Evolutionary conservation across 2,888 invertebrate genomes (phyloP).

Genomic region (Myathropa florea): DNA sequence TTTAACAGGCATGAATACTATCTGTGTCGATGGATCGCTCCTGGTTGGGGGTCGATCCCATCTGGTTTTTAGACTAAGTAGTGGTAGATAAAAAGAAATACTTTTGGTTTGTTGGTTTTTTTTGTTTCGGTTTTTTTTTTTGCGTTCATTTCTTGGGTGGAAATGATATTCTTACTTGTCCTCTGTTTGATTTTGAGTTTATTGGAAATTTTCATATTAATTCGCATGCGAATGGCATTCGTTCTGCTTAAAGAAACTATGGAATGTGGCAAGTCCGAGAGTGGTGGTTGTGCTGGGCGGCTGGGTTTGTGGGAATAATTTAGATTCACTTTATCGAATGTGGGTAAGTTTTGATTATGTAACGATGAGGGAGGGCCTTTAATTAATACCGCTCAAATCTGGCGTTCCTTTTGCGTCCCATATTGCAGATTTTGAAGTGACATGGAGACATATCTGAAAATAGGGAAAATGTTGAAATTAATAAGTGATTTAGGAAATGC

Average conservation of each 20-base stretch:
- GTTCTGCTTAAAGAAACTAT: background rate
- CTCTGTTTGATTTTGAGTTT: background rate
- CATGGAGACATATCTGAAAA: slow-evolving; percentile 85
- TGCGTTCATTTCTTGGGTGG: background rate
- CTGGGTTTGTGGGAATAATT: slow-evolving; percentile 15
- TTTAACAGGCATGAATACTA: slow-evolving; percentile 49
- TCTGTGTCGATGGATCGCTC: slow-evolving; percentile 6
- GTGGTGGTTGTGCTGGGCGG: background rate
- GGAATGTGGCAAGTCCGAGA: slow-evolving; percentile 4
- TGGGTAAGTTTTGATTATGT: slow-evolving; percentile 4
- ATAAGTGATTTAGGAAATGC: background rate
- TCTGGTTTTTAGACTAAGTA: slow-evolving; percentile 10
- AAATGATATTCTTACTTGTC: slow-evolving; percentile 3
- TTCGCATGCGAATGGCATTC: background rate
- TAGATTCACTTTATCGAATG: slow-evolving; percentile 16
- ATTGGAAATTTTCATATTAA: slow-evolving; percentile 7
- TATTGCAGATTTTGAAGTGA: slow-evolving; percentile 87
- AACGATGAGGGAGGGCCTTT: background rate
- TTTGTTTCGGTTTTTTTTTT: slow-evolving; percentile 5
- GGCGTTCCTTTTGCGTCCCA: slow-evolving; percentile 84
- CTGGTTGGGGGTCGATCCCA: background rate
- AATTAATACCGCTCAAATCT: slow-evolving; percentile 43
- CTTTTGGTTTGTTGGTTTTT: slow-evolving; percentile 31
- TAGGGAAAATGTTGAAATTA: background rate
- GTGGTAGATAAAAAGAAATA: slow-evolving; percentile 37